Base-by-base conservation (phyloP, 2,113 vertebrate species). In the Tichodroma muraria region DNA sequence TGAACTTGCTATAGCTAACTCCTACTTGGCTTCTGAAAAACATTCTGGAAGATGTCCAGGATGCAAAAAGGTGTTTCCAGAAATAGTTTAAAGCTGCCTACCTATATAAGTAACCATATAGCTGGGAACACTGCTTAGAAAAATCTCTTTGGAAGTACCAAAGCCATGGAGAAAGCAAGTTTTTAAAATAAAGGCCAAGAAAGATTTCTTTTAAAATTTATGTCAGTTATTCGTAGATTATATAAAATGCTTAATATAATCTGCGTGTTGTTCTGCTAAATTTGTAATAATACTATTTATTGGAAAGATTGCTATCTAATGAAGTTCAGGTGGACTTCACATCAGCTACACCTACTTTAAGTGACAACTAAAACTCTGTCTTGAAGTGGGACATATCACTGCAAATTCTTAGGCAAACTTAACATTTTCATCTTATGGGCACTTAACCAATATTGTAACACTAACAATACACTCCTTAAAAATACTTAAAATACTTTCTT, bases 1-100 rank as follows among this genome's bases (percentile, higher is more conserved):
- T 50, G 89, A 88, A 87, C 75, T 65, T 86, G 69, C 73, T 96
- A 87, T 42, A 70, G 54, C 40, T 97, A 92, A 96, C 90, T 89
- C 78, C 75, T 81, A 65, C 66, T 65, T 76, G 47, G 38, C 60
- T 92, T 60, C 61, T 68, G 77, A 63, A 65, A 93, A 85, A 40
- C 27, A 70, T 9, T 9, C 22, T 60, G 12, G 68, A 63, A 56
- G 5, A 10, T 57, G 27, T 35, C 50, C 60, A 56, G 54, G 61
- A 80, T 88, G 57, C 56, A 65, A 77, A 87, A 71, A 80, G 11
- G 6, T 60, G 27, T 92, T n/a, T n/a, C n/a, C n/a, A 63, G 78
- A 75, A 70, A 77, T 30, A 4, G 23, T 72, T 75, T 80, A 30
- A 68, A 70, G 45, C 21, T 91, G 11, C 18, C 31, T 77, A 9